These are phyloP conservation scores for Oxygymnocypris stewartii DNA, from an alignment of 2,113 vertebrate genomes.

Conservation along the genomic window DNA sequence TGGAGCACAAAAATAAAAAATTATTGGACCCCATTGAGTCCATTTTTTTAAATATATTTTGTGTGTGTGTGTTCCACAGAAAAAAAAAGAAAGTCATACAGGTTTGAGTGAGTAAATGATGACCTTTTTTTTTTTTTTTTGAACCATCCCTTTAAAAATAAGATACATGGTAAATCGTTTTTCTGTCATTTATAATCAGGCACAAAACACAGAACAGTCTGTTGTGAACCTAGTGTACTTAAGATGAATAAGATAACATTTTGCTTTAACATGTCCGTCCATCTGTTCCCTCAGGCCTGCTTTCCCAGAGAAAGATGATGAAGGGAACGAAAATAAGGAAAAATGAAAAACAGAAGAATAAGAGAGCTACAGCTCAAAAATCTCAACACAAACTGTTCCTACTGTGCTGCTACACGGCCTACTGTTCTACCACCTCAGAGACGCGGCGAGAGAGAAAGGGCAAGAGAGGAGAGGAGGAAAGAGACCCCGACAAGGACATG, in stretches of 20 bases:
- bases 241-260: conserved; percentile 14
- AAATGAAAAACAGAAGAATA: conserved; percentile 30
- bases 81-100: not conserved
- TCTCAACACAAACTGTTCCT: conserved; percentile 36
- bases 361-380: conserved; percentile 18
- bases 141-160: not conserved
- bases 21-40: too few species aligned
- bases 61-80: not conserved
- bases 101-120: not conserved
- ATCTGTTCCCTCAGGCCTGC: conserved; percentile 37
- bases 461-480: conserved; percentile 7
- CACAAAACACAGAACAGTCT: not conserved
- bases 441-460: conserved; percentile 26
- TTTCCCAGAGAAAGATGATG: conserved; percentile 33
- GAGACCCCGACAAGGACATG: not conserved
- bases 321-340: conserved; percentile 13
- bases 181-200: not conserved
- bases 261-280: conserved; percentile 1
- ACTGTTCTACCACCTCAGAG: conserved; percentile 41
- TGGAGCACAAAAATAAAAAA: not conserved
- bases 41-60: too few species aligned
- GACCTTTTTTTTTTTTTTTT: not conserved
- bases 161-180: not conserved
- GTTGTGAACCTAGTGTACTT: not conserved
- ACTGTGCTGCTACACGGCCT: conserved; percentile 42